Evolutionary conservation across 2,113 vertebrate species (phyloP), one percentile per base, ranked within the genome.

Genomic region (Leucosticte australis): DNA sequence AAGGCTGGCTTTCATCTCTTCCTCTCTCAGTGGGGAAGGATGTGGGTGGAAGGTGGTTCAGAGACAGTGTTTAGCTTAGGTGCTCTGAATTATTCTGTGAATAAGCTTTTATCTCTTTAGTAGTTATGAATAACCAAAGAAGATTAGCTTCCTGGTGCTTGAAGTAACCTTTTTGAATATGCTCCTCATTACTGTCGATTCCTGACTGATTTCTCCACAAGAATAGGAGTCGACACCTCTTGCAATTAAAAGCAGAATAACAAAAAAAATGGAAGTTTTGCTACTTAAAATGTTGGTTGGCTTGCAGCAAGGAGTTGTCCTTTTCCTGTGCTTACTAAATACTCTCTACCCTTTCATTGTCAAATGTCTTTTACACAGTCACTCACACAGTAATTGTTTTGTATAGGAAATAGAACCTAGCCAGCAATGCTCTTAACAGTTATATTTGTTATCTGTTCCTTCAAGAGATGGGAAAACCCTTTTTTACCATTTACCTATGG

Each of bases 51-150:
- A 63, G 44, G 53, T 87, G 70, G 12, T 85, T 95, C 87, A 93
- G 82, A 90, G 50, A 35, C 20, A 56, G 14, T 23, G 14, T 76
- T 96, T 85, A 82, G 70, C 75, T 94, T 78, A 79, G 85, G 65
- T 96, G 84, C 70, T 90, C 78, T 93, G 78, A 90, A 69, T 85
- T 90, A 85, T 57, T 94, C 67, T 23, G 42, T 93, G 82, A 89
- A 62, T 85, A 74, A 83, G 84, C 74, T 93, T 95, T 90, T 87
- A 69, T 82, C 77, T 89, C 81, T 89, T 84, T 74, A 71, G 56
- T 92, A 56, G 69, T 89, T 93, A 82, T 31, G 44, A 93, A 81
- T 85, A 93, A 91, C 82, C 62, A 83, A 83, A 82, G 92, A 75
- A 93, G 53, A 94, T 76, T 56, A 87, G 78, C 75, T 94, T 92